Evolutionary conservation across 2,113 vertebrate genomes (phyloP).

Genomic region (Aptenodytes forsteri): DNA sequence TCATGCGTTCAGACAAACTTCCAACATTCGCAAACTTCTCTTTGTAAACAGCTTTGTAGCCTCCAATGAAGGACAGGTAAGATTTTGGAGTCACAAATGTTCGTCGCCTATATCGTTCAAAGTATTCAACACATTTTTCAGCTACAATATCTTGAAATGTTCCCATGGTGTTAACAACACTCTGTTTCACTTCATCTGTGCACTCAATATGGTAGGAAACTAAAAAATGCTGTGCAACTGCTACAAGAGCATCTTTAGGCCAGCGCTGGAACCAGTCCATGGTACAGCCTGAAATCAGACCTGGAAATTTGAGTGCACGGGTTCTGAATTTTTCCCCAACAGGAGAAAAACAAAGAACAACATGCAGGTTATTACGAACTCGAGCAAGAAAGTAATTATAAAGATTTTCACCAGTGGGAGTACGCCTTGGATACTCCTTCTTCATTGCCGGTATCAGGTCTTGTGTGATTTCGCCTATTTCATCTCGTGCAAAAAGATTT

Average conservation of each 20-base stretch:
- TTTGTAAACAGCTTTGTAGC: conserved; percentile 81
- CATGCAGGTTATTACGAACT: conserved; percentile 81
- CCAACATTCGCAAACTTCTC: conserved; percentile 76
- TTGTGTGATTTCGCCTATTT: conserved; percentile 83
- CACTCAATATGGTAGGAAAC: conserved; percentile 78
- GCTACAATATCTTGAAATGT: conserved; percentile 85
- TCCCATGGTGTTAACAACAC: conserved; percentile 81
- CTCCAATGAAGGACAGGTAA: conserved; percentile 84
- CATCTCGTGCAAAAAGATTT: conserved; percentile 84
- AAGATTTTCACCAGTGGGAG: conserved; percentile 80
- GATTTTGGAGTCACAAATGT: conserved; percentile 87
- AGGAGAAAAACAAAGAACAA: conserved; percentile 87
- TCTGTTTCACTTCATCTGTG: conserved; percentile 79
- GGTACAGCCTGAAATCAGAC: conserved; percentile 85
- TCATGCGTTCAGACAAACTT: conserved; percentile 80
- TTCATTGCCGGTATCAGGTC: conserved; percentile 82
- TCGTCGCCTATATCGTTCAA: conserved; percentile 81
- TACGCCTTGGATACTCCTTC: conserved; percentile 73
- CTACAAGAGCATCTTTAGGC: conserved; percentile 85
- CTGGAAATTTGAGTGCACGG: conserved; percentile 80
- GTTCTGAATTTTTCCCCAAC: conserved; percentile 84
- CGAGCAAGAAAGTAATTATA: conserved; percentile 83
- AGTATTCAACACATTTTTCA: conserved; percentile 82
- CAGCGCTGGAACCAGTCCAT: conserved; percentile 87
- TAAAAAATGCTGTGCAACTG: conserved; percentile 84